Percentiles rank a stretch among this genome's conserved stretches.
Conservation (phyloP, 2,113 vertebrate species). For the Neogale vison region DNA sequence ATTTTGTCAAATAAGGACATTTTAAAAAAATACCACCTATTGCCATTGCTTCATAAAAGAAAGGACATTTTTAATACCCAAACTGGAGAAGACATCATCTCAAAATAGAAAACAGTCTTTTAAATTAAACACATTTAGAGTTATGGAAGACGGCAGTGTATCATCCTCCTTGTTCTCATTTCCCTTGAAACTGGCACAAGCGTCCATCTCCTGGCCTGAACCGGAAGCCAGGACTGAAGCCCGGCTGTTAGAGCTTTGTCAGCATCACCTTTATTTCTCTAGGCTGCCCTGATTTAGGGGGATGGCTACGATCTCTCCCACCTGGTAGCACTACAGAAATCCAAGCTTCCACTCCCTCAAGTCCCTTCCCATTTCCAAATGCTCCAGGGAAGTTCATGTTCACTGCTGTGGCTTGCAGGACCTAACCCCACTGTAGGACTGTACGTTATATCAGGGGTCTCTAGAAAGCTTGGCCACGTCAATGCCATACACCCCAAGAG, state of each 20-base stretch:
- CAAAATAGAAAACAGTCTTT: conserved; percentile 20
- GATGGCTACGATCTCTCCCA: too few relatives aligned
- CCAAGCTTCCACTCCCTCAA: neutral
- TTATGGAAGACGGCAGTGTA: neutral
- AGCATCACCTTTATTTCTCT: neutral
- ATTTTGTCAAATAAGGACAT: conserved; percentile 15
- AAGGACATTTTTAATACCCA: conserved; percentile 20
- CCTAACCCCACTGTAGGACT: neutral
- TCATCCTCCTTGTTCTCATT: neutral
- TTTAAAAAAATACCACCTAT: neutral
- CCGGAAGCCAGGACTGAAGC: neutral
- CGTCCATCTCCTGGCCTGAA: neutral
- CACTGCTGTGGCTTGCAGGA: neutral
- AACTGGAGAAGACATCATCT: neutral
- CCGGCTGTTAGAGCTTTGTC: rapidly evolving
- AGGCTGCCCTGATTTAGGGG: neutral
- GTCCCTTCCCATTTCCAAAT: neutral
- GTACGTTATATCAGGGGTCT: neutral
- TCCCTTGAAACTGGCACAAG: neutral
- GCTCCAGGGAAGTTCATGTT: too few relatives aligned
- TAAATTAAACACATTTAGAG: neutral
- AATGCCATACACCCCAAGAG: neutral
- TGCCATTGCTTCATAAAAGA: neutral
- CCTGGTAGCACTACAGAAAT: neutral
- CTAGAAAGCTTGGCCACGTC: neutral